phyloP scores from a whole-genome alignment of 1,140 invertebrate genomes.

The Bathynomus jamesi region DNA sequence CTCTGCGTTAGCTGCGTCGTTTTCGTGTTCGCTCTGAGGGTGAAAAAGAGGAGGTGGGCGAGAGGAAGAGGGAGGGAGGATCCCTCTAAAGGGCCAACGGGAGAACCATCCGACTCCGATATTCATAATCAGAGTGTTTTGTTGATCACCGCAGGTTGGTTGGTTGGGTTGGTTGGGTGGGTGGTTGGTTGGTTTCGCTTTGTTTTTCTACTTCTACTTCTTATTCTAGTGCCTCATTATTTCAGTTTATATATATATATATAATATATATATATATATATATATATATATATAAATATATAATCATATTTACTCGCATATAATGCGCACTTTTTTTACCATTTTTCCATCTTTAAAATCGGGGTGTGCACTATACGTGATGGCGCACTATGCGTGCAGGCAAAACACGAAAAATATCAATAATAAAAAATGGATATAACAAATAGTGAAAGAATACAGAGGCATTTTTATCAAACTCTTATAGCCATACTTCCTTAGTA shows the following conservation, averaged over 20 bases:
- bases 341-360: too few species aligned
- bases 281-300: not conserved
- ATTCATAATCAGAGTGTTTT: not conserved
- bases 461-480: too few species aligned
- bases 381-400: too few species aligned
- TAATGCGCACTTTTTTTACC: too few species aligned
- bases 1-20: not conserved
- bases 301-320: not conserved
- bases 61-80: not conserved
- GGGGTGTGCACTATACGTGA: too few species aligned
- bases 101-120: not conserved
- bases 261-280: slow-evolving; percentile 2
- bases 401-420: too few species aligned
- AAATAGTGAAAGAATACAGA: too few species aligned
- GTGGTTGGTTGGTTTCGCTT: too few species aligned
- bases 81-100: not conserved
- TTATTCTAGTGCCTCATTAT: not conserved
- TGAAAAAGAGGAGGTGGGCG: not conserved
- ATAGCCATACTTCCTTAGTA: too few species aligned
- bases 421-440: too few species aligned
- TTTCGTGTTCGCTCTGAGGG: not conserved
- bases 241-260: not conserved
- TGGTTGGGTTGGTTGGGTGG: not conserved
- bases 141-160: not conserved
- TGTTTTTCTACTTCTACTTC: too few species aligned